phyloP scores from a whole-genome alignment of 2,797 vertebrate species.

The Sciurus carolinensis region DNA sequence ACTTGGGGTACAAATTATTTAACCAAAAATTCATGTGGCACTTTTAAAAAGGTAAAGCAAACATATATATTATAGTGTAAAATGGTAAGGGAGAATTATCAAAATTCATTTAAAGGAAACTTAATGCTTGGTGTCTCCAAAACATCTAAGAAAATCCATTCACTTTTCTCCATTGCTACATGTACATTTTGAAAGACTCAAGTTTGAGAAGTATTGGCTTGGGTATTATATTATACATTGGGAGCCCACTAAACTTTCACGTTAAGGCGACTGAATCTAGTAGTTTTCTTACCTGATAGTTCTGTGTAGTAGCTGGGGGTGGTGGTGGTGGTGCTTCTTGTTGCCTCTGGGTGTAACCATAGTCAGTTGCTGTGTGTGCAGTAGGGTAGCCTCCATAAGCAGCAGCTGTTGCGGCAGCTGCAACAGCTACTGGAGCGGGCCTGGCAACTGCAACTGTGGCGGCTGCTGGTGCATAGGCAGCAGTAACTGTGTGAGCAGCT shows the following conservation, averaged over 20 bases:
- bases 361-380: slow-evolving; percentile 95
- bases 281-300: slow-evolving; percentile 95
- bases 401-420: slow-evolving; percentile 95
- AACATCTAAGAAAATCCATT: slow-evolving; percentile 24
- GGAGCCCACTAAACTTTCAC: background rate
- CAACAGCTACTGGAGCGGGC: slow-evolving; percentile 95
- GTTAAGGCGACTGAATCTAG: background rate
- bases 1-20: slow-evolving; percentile 51
- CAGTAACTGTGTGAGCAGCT: slow-evolving; percentile 97
- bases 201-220: background rate
- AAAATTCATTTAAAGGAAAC: slow-evolving; percentile 52
- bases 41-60: background rate
- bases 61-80: background rate
- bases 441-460: slow-evolving; percentile 96
- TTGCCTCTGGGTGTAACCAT: slow-evolving; percentile 96
- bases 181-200: slow-evolving; percentile 38
- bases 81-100: background rate
- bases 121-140: background rate
- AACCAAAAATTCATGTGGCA: slow-evolving; percentile 39
- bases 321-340: slow-evolving; percentile 97
- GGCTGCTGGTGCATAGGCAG: slow-evolving; percentile 96
- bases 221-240: background rate
- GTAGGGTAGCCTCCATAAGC: slow-evolving; percentile 97
- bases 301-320: slow-evolving; percentile 97
- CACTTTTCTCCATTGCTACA: background rate